phyloP scores from a whole-genome alignment of 2,113 vertebrate species.

The Lynx canadensis region DNA sequence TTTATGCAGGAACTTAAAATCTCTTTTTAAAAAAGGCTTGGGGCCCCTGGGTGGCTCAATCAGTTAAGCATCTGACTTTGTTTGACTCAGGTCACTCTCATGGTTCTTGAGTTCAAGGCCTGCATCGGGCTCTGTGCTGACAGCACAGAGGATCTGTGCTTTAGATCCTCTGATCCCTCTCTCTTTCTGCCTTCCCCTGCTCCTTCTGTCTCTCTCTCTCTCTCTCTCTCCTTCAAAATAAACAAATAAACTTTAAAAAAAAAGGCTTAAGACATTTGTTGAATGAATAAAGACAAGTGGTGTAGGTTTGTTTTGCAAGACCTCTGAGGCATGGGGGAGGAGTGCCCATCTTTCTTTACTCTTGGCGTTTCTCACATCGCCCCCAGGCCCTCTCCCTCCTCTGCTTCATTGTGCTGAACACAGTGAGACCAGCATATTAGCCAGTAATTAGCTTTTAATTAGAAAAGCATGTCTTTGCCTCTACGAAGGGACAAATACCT shows the following conservation, averaged over 20 bases:
- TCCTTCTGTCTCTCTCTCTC: too few relatives aligned
- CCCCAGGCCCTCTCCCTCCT: neutral
- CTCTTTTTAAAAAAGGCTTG: neutral
- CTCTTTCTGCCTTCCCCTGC: too few relatives aligned
- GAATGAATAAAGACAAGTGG: neutral
- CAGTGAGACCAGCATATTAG: conserved; percentile 48
- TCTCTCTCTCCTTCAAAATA: too few relatives aligned
- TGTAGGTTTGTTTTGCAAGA: neutral
- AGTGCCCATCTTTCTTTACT: neutral
- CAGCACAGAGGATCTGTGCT: too few relatives aligned
- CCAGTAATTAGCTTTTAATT: conserved; percentile 80
- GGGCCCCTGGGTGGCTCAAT: too few relatives aligned
- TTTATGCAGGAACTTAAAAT: neutral
- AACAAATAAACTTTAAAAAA: neutral
- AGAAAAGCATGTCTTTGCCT: conserved; percentile 69
- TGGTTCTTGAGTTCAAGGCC: too few relatives aligned
- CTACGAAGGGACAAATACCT: conserved; percentile 76
- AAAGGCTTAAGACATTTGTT: neutral
- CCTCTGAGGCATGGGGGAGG: neutral
- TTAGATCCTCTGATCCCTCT: too few relatives aligned
- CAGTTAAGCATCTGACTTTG: too few relatives aligned
- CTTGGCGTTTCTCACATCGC: neutral
- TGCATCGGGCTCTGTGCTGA: too few relatives aligned
- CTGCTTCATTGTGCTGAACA: neutral
- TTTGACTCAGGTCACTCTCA: too few relatives aligned